Conservation (phyloP, 2,888 invertebrate genomes). For the Ectropis crepuscularia region DNA sequence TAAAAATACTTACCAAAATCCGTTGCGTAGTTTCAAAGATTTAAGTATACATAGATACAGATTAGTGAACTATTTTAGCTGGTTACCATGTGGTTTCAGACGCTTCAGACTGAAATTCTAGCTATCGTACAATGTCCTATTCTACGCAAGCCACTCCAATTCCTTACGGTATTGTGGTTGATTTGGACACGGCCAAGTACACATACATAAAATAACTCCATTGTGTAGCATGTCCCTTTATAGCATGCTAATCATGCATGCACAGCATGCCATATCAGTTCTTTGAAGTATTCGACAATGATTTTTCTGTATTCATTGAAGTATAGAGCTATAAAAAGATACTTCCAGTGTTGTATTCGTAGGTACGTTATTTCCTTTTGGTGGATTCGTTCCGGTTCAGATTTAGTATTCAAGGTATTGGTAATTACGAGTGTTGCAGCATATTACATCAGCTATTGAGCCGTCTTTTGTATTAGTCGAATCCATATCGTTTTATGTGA, state of each 20-base stretch:
- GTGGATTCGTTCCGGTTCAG: slow-evolving; percentile 6
- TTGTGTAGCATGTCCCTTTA: slow-evolving; percentile 22
- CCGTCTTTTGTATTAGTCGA: not conserved
- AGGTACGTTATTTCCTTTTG: slow-evolving; percentile 9
- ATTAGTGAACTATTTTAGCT: no score
- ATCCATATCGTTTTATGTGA: not conserved
- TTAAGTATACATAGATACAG: no score
- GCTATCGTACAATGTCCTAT: slow-evolving; percentile 52
- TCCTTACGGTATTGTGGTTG: slow-evolving; percentile 43
- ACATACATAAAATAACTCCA: slow-evolving; percentile 12
- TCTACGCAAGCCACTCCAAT: slow-evolving; percentile 57
- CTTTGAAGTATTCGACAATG: slow-evolving; percentile 51
- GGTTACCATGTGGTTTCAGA: slow-evolving; percentile 4
- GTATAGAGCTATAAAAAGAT: slow-evolving; percentile 43
- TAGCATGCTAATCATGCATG: slow-evolving; percentile 61
- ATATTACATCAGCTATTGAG: not conserved
- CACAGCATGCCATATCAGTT: slow-evolving; percentile 58
- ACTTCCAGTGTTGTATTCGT: not conserved
- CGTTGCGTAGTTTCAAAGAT: no score
- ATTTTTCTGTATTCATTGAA: slow-evolving; percentile 40
- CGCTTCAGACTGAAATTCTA: slow-evolving; percentile 45
- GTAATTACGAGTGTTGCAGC: not conserved
- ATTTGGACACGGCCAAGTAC: slow-evolving; percentile 78
- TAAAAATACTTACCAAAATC: no score
- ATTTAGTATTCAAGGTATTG: slow-evolving; percentile 10